Conservation (phyloP, 2,113 vertebrate genomes). For the Laticauda colubrina region DNA sequence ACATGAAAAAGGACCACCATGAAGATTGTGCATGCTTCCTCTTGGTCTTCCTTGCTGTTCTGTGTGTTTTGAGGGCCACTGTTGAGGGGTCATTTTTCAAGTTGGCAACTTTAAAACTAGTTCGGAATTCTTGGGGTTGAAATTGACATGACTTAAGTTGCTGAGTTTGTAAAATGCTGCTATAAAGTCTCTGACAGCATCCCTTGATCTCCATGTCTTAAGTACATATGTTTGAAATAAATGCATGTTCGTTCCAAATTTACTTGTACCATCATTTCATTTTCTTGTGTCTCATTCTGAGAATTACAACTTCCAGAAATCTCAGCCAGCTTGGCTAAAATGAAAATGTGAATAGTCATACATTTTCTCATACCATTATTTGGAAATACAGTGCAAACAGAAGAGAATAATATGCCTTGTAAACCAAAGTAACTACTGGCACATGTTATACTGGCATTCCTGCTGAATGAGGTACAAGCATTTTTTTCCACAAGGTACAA, state of each 20-base stretch:
- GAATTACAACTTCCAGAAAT: neutral
- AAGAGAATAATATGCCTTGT: neutral
- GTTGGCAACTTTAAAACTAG: neutral
- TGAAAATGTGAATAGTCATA: neutral
- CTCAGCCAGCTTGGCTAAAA: neutral
- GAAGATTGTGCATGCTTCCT: neutral
- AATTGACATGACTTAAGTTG: neutral
- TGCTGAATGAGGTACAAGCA: slow-evolving; percentile 10
- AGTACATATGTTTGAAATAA: neutral
- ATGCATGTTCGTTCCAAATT: neutral
- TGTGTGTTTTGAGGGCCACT: neutral
- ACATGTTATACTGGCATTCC: slow-evolving; percentile 8
- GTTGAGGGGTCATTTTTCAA: neutral
- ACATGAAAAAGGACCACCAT: neutral
- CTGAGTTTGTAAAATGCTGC: neutral
- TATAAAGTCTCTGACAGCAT: neutral
- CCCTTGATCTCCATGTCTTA: neutral
- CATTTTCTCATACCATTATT: neutral
- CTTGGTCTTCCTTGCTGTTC: neutral
- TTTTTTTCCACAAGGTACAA: slow-evolving; percentile 17
- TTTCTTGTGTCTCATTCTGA: neutral
- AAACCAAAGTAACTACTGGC: slow-evolving; percentile 6
- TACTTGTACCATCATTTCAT: neutral
- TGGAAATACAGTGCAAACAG: neutral
- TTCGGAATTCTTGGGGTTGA: neutral